These are phyloP conservation scores for Drosophila mojavensis DNA, from an alignment of 1,140 invertebrate species.

Conservation along the genomic window DNA sequence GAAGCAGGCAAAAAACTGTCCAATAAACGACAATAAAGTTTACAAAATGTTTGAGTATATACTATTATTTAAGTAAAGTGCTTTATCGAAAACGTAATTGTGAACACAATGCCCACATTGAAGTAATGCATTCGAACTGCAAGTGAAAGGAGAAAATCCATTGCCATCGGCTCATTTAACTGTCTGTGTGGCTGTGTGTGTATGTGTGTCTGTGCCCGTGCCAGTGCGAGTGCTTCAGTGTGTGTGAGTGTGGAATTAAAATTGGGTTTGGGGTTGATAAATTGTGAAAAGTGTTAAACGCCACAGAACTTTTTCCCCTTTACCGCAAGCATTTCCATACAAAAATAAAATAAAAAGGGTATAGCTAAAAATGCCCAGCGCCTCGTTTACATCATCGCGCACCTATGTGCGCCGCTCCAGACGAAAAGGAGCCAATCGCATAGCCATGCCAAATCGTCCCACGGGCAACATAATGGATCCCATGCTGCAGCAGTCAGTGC, in stretches of 20 bases:
- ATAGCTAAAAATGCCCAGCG: constrained; percentile 91
- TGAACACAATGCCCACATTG: constrained; percentile 22
- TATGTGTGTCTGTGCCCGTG: constrained; percentile 25
- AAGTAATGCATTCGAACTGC: constrained; percentile 28
- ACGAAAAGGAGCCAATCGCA: constrained; percentile 93
- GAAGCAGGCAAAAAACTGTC: constrained; percentile 60
- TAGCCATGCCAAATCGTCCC: constrained; percentile 91
- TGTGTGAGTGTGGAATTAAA: constrained; percentile 64
- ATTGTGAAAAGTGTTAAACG: constrained; percentile 66
- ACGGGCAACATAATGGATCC: constrained; percentile 84
- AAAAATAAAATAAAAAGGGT: constrained; percentile 1
- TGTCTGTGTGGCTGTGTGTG: constrained; percentile 42
- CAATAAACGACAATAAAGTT: constrained; percentile 34
- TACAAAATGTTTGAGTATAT: constrained; percentile 24
- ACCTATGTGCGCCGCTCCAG: constrained; percentile 92
- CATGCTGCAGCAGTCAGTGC: constrained; percentile 87
- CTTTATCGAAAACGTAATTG: not conserved
- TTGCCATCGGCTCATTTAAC: constrained; percentile 44
- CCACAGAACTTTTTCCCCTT: constrained; percentile 41
- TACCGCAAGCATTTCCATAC: constrained; percentile 1
- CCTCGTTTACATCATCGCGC: constrained; percentile 93
- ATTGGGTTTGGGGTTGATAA: constrained; percentile 75
- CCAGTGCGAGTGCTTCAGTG: constrained; percentile 7
- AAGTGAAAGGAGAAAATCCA: constrained; percentile 69
- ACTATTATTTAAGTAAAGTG: constrained; percentile 12